Percentiles rank a stretch among this genome's conserved stretches.
Conservation (phyloP, 2,113 vertebrate genomes). For the Helogale parvula region DNA sequence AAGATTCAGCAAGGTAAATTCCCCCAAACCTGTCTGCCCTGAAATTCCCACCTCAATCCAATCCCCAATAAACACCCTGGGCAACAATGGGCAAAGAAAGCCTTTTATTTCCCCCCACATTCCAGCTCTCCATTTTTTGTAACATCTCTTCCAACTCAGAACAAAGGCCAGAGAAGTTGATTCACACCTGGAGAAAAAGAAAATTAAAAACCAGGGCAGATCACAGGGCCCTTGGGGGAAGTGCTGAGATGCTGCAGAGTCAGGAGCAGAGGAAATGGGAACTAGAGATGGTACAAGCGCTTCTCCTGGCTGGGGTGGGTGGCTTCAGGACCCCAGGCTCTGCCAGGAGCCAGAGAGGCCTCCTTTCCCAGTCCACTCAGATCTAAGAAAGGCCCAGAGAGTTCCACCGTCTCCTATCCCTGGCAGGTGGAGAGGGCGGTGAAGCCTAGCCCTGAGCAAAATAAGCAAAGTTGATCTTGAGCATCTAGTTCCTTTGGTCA, state of each 20-base stretch:
- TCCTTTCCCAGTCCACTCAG: not conserved
- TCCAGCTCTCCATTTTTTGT: constrained; percentile 54
- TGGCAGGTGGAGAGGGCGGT: not conserved
- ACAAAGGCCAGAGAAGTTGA: constrained; percentile 56
- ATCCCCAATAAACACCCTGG: constrained; percentile 41
- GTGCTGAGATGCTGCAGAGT: not conserved
- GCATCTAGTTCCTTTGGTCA: constrained; percentile 31
- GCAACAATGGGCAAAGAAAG: constrained; percentile 13
- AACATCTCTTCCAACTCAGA: constrained; percentile 58
- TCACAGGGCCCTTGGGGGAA: not conserved
- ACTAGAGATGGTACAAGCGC: not conserved
- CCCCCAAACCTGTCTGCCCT: not conserved
- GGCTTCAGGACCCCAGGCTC: not conserved
- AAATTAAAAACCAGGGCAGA: not conserved
- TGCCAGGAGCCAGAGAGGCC: not conserved
- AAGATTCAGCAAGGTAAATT: not conserved
- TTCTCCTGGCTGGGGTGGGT: not conserved
- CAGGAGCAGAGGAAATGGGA: not conserved
- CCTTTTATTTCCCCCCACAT: constrained; percentile 67
- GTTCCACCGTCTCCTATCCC: not conserved
- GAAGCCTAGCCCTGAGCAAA: not conserved
- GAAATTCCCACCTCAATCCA: constrained; percentile 27
- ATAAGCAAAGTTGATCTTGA: constrained; percentile 13
- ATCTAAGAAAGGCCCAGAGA: not conserved
- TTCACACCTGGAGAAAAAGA: constrained; percentile 53